A percentile compares a stretch with the other conserved stretches of the same genome.
phyloP scores from a whole-genome alignment of 2,888 invertebrate genomes.

The Drosophila hamatofila region DNA sequence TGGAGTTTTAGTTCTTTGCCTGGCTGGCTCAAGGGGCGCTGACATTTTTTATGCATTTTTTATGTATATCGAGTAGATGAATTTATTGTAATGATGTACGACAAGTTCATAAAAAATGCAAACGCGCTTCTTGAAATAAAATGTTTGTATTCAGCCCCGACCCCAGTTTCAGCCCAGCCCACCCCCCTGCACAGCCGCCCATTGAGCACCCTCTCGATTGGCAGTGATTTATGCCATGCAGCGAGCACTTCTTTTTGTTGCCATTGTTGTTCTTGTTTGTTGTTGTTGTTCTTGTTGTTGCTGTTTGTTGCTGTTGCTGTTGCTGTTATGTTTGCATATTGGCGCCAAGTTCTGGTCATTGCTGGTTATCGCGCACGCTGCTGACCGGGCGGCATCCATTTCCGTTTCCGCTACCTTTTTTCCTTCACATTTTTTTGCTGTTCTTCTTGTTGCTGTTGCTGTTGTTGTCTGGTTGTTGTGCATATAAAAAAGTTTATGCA shows the following conservation, averaged over 20 bases:
- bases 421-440: conserved; percentile 5
- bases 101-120: conserved; percentile 81
- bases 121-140: conserved; percentile 70
- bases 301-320: conserved; percentile 20
- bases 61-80: conserved; percentile 70
- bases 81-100: conserved; percentile 61
- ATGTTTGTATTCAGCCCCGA: conserved; percentile 55
- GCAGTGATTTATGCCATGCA: conserved; percentile 72
- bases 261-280: conserved; percentile 26
- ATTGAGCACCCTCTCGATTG: conserved; percentile 14
- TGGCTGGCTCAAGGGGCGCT: not conserved
- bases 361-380: conserved; percentile 50
- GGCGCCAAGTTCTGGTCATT: conserved; percentile 54
- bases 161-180: too few species aligned
- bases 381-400: conserved; percentile 75
- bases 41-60: conserved; percentile 70
- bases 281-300: conserved; percentile 16
- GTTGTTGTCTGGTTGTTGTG: conserved; percentile 28
- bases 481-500: conserved; percentile 67
- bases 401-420: conserved; percentile 64
- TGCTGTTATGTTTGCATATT: conserved; percentile 48
- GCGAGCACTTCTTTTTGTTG: conserved; percentile 48
- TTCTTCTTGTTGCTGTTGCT: not conserved
- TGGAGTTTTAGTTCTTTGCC: not conserved
- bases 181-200: conserved; percentile 6